A percentile compares a stretch with the other conserved stretches of the same genome.
phyloP scores from a whole-genome alignment of 2,113 vertebrate genomes.

The Paratilapia polleni region DNA sequence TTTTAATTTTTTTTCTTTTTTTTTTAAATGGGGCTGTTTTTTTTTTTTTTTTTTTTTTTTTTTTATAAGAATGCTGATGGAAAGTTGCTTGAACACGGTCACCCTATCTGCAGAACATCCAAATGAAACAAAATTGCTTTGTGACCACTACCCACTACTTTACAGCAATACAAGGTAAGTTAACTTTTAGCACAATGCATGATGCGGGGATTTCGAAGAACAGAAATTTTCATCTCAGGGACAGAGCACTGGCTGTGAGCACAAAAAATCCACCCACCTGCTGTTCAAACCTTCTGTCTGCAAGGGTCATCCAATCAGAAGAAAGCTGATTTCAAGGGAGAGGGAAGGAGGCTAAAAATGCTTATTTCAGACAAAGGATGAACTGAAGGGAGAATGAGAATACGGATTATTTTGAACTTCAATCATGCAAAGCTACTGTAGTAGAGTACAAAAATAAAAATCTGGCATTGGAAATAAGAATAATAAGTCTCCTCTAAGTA shows the following conservation, averaged over 20 bases:
- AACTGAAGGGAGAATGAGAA: too few relatives aligned
- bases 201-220: rapidly evolving
- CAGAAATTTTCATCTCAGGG: not conserved
- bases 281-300: not conserved
- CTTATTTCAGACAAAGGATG: not conserved
- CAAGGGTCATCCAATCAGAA: not conserved
- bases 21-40: too few relatives aligned
- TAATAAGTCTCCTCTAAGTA: not conserved
- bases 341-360: not conserved
- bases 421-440: not conserved
- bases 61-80: too few relatives aligned
- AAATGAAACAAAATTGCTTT: not conserved
- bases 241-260: not conserved
- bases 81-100: too few relatives aligned
- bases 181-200: rapidly evolving
- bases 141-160: not conserved
- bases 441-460: not conserved
- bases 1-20: too few relatives aligned
- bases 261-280: not conserved
- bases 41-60: not conserved
- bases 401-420: not conserved
- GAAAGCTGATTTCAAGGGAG: not conserved
- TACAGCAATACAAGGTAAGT: not conserved
- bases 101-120: not conserved
- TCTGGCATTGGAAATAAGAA: not conserved